Evolutionary conservation across 1,140 invertebrate species (phyloP), one percentile per base, ranked within the genome.

Genomic region (Diuraphis noxia): DNA sequence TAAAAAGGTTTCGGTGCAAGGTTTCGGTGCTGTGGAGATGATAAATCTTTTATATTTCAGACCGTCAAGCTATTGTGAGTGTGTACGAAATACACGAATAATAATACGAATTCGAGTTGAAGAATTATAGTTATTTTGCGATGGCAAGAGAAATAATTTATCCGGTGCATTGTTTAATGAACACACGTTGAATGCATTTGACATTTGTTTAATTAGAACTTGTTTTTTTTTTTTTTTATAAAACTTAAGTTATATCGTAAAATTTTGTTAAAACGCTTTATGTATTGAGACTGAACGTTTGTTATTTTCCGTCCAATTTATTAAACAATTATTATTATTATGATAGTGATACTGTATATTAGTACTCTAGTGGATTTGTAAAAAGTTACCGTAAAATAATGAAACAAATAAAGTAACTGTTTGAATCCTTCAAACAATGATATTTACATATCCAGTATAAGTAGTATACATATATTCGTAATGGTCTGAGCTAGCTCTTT

Each of bases 141-240:
- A 49, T n/a, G 30, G n/a, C n/a, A 85, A 85, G 84, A 10, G 30
- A 30, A 85, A 41, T 79, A 72, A 82, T 46, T 85, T 85, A 34
- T 85, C 84, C 25, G 21, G n/a, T 46, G 43, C 41, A 85, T 85
- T 85, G 13, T 43, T 49, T 34, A 85, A 85, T 19, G 19, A 46
- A 34, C 41, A 46, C n/a, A 49, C 43, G 84, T 49, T 46, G 84
- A 85, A 85, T 49, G 41, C 41, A 49, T 85, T 85, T 85, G 84
- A 85, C 84, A 43, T n/a, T 85, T 34, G 41, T 43, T 85, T 85
- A 85, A 85, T 85, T 85, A 85, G 13, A 85, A 43, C 30, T 40
- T 43, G 82, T 85, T 85, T 17, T 82, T 77, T 6, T 36, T 6
- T 36, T n/a, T 17, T 82, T 49, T 49, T 36, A 19, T 43, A 49